These are phyloP conservation scores for Gadopsis marmoratus DNA, from an alignment of 2,797 vertebrate genomes.

Conservation along the genomic window DNA sequence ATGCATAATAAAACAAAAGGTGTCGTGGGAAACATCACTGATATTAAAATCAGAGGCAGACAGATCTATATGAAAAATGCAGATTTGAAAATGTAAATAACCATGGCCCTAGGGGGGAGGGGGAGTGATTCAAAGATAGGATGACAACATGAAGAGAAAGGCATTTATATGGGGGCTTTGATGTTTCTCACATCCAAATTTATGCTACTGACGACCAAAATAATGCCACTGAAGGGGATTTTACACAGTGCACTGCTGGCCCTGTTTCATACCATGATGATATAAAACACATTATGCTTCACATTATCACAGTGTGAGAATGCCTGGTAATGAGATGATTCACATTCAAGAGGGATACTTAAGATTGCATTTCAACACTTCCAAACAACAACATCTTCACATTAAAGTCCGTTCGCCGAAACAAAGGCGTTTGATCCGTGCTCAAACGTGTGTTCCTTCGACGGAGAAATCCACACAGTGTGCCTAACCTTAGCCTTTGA, in stretches of 20 bases:
- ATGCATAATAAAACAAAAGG: constrained; percentile 92
- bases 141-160: constrained; percentile 87
- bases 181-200: constrained; percentile 86
- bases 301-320: constrained; percentile 83
- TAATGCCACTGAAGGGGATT: constrained; percentile 84
- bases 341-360: constrained; percentile 82
- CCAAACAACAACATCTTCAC: constrained; percentile 82
- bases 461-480: constrained; percentile 26
- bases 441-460: constrained; percentile 24
- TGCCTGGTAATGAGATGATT: constrained; percentile 84
- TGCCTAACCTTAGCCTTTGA: constrained; percentile 60
- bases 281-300: constrained; percentile 84
- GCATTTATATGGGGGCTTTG: constrained; percentile 84
- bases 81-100: constrained; percentile 92
- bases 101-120: constrained; percentile 84
- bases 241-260: constrained; percentile 81
- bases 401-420: constrained; percentile 69
- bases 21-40: constrained; percentile 91
- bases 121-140: constrained; percentile 88
- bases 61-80: constrained; percentile 92
- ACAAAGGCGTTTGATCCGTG: constrained; percentile 72
- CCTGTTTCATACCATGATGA: constrained; percentile 80
- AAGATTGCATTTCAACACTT: constrained; percentile 78
- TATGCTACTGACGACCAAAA: constrained; percentile 85
- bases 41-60: constrained; percentile 92